These are phyloP conservation scores for Mechanitis messenoides DNA, from an alignment of 2,888 invertebrate genomes.

Conservation along the genomic window DNA sequence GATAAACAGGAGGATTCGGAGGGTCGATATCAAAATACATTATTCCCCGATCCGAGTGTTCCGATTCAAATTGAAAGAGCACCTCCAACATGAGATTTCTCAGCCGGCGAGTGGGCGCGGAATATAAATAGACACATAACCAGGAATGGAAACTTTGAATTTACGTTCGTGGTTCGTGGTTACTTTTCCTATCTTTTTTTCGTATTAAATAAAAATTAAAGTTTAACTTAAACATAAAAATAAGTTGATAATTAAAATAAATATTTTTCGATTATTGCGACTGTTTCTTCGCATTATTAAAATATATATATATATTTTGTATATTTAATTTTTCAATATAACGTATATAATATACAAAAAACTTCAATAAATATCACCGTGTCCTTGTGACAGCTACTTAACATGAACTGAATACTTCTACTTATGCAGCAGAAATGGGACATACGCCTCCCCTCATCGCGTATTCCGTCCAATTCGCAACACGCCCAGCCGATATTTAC, in stretches of 20 bases:
- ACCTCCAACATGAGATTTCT: conserved; percentile 77
- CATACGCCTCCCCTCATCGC: conserved; percentile 66
- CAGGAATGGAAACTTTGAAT: conserved; percentile 73
- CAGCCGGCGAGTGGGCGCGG: conserved; percentile 75
- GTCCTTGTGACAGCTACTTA: conserved; percentile 33
- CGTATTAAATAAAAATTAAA: not conserved
- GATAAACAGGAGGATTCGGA: conserved; percentile 76
- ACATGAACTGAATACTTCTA: conserved; percentile 61
- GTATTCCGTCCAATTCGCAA: conserved; percentile 72
- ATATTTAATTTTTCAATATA: conserved; percentile 9
- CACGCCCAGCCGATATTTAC: conserved; percentile 72
- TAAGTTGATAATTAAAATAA: too few relatives aligned
- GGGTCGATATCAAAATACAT: conserved; percentile 77
- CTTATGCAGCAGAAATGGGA: conserved; percentile 58
- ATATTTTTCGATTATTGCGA: too few relatives aligned
- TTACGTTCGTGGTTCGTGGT: conserved; percentile 58
- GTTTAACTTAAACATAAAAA: too few relatives aligned
- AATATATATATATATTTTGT: too few relatives aligned
- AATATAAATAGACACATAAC: conserved; percentile 77
- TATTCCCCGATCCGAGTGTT: conserved; percentile 76
- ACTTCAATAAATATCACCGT: conserved; percentile 22
- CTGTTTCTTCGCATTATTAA: too few relatives aligned
- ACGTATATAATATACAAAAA: conserved; percentile 20
- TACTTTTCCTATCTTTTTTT: conserved; percentile 38
- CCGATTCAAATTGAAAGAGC: conserved; percentile 78